A percentile compares a stretch with the other conserved stretches of the same genome.
These are phyloP conservation scores for Sphecodes monilicornis DNA, from an alignment of 2,888 invertebrate species.

Conservation along the genomic window DNA sequence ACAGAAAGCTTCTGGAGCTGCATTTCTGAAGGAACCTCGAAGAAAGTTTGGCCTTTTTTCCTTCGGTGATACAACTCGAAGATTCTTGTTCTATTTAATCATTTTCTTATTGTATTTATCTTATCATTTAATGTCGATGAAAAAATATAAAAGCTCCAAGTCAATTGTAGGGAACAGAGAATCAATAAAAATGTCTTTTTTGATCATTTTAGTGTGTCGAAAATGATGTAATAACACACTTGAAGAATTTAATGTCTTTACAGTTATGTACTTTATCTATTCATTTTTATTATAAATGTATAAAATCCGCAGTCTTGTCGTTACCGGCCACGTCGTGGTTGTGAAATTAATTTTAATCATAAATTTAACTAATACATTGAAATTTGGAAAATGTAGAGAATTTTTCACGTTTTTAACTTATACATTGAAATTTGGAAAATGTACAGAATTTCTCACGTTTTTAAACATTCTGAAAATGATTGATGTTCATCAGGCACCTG, in stretches of 20 bases:
- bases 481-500: background rate
- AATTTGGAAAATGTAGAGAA: background rate
- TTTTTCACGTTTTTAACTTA: background rate
- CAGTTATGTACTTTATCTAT: too few species aligned
- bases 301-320: too few species aligned
- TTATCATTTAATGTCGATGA: background rate
- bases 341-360: too few species aligned
- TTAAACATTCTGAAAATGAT: background rate
- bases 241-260: too few species aligned
- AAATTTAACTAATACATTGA: background rate
- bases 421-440: background rate
- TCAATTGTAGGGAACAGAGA: too few species aligned
- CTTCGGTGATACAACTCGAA: background rate
- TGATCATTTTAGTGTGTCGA: too few species aligned
- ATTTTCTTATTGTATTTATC: background rate
- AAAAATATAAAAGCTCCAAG: background rate
- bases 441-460: background rate
- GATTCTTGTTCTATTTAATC: background rate
- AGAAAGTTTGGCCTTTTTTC: slow-evolving; percentile 3
- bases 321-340: too few species aligned
- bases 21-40: slow-evolving; percentile 47
- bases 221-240: too few species aligned
- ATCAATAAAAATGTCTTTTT: background rate
- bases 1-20: slow-evolving; percentile 50
- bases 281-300: too few species aligned